phyloP scores from a whole-genome alignment of 2,113 vertebrate genomes.

The Ifrita kowaldi region DNA sequence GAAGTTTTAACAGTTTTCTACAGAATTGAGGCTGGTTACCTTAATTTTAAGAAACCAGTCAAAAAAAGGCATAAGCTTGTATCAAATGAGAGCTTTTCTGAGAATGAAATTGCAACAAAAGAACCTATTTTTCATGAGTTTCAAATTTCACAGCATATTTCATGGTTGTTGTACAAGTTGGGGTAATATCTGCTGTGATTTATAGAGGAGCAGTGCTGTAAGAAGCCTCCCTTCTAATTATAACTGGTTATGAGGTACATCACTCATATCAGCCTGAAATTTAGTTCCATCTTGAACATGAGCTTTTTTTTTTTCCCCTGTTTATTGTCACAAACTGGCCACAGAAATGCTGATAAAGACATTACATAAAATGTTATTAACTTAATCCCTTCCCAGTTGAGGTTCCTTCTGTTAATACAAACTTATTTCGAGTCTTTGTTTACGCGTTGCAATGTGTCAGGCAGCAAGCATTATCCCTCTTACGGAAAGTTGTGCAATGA shows the following conservation, averaged over 20 bases:
- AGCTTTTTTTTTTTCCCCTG: background rate
- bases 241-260: slow-evolving; percentile 56
- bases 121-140: slow-evolving; percentile 16
- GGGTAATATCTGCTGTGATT: slow-evolving; percentile 53
- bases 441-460: background rate
- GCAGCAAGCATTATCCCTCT: background rate
- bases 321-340: slow-evolving; percentile 51
- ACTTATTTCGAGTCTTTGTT: background rate
- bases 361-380: slow-evolving; percentile 38
- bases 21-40: background rate
- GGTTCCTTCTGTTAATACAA: background rate
- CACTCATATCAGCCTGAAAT: slow-evolving; percentile 54
- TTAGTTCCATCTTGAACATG: slow-evolving; percentile 22
- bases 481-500: background rate
- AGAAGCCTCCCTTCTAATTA: slow-evolving; percentile 64
- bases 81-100: background rate
- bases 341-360: slow-evolving; percentile 54
- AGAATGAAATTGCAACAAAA: slow-evolving; percentile 17
- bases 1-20: background rate
- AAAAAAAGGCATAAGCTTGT: background rate
- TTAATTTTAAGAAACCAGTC: background rate
- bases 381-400: background rate
- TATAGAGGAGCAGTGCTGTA: slow-evolving; percentile 4
- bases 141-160: slow-evolving; percentile 35
- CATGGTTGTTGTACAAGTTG: slow-evolving; percentile 41